These are phyloP conservation scores for Camponotus pennsylvanicus DNA, from an alignment of 1,140 invertebrate genomes.

Conservation along the genomic window DNA sequence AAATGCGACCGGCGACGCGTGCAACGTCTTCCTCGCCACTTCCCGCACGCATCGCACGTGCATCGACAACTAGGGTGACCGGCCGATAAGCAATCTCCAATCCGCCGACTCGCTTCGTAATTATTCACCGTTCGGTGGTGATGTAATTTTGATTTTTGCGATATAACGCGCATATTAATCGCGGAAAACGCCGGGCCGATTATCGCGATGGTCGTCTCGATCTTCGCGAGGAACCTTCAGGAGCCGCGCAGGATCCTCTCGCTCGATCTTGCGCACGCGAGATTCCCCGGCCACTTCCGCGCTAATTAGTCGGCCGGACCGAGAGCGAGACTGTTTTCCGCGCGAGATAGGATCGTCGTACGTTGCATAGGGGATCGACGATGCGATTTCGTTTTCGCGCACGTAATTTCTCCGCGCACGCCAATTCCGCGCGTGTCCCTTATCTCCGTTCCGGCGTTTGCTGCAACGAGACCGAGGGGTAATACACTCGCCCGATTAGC, in stretches of 20 bases:
- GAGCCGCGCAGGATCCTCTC: slow-evolving; percentile 10
- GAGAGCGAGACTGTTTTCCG: slow-evolving; percentile 1
- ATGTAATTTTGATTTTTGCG: slow-evolving; percentile 1
- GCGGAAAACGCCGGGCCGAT: not conserved
- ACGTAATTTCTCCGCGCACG: slow-evolving; percentile 14
- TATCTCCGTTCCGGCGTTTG: slow-evolving; percentile 35
- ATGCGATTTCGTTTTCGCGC: slow-evolving; percentile 13
- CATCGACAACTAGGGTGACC: not conserved
- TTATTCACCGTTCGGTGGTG: not conserved
- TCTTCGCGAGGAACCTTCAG: not conserved
- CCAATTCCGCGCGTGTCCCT: slow-evolving; percentile 30
- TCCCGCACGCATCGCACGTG: slow-evolving; percentile 10
- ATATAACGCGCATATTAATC: not conserved
- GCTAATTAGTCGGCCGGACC: slow-evolving; percentile 19
- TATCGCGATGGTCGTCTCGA: not conserved
- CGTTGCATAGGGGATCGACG: not conserved
- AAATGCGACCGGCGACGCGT: slow-evolving; percentile 53
- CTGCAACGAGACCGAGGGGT: not conserved
- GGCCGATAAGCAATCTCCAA: slow-evolving; percentile 39
- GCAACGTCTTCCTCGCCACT: slow-evolving; percentile 49
- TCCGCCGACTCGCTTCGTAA: not conserved
- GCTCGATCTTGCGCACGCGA: not conserved
- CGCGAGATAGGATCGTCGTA: slow-evolving; percentile 20
- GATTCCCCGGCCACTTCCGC: slow-evolving; percentile 13
- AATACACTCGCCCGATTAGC: slow-evolving; percentile 24